Evolutionary conservation across 2,888 invertebrate species (phyloP), one percentile per base, ranked within the genome.

Genomic region (Caenorhabditis virilis): DNA sequence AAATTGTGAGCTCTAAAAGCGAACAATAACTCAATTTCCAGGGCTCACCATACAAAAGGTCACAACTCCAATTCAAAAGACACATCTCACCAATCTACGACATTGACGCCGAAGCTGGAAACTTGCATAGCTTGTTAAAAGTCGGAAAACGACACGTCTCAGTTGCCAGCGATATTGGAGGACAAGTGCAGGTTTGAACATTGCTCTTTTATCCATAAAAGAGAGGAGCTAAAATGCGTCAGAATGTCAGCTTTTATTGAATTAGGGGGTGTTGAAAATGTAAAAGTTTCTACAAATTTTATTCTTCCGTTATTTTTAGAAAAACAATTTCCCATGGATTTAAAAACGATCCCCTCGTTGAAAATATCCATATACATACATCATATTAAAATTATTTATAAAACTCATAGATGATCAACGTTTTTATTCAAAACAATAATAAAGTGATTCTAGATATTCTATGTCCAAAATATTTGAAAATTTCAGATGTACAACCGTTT

Each of bases 21-120:
- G n/a, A n/a, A n/a, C n/a, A n/a, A n/a, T n/a, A n/a, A n/a, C n/a
- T n/a, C n/a, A n/a, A n/a, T n/a, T n/a, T n/a, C n/a, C n/a, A n/a
- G n/a, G n/a, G n/a, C n/a, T n/a, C n/a, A n/a, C n/a, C n/a, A n/a
- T n/a, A 5, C 4, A 38, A 38, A 38, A n/a, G 15, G 13, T 23
- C 42, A 23, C 42, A 22, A 42, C 22, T 42, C 23, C 42, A 42
- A 41, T 57, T 61, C 39, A 72, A 72, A 55, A 62, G 72, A 13
- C 72, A 72, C 49, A 60, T 72, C 33, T 72, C 72, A 15, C 72
- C 72, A 22, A 56, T 66, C 3, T 66, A 66, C 55, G 72, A 69
- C 38, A 60, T 72, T 9, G 72, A 66, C 36, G 59, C 61, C 26
- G 63, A 72, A 52, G 60, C 65, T 26, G 72, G 72, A 49, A 69